Evolutionary conservation across 2,797 vertebrate genomes (phyloP).

Genomic region (Pipistrellus nathusii): DNA sequence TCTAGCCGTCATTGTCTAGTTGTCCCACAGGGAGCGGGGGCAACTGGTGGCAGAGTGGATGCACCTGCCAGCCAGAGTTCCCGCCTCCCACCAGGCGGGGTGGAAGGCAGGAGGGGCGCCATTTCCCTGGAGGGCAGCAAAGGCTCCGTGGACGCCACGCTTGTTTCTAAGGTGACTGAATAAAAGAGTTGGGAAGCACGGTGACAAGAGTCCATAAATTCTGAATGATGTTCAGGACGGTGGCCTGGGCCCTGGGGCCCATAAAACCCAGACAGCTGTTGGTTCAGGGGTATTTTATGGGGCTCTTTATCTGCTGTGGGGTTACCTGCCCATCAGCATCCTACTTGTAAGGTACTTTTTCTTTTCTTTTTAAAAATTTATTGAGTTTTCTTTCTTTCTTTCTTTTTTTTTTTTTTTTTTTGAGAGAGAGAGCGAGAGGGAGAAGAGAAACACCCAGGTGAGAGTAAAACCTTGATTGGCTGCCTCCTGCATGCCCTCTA

Average conservation of each 20-base stretch:
- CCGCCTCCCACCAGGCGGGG: background rate
- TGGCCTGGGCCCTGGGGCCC: background rate
- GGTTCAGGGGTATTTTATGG: background rate
- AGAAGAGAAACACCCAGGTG: background rate
- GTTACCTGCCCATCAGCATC: background rate
- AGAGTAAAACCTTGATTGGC: background rate
- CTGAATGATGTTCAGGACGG: constrained; percentile 59
- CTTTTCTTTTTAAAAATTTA: background rate
- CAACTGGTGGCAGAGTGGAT: too few relatives aligned
- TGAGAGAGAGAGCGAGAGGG: too few relatives aligned
- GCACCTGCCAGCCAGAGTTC: background rate
- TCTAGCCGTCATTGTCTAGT: background rate
- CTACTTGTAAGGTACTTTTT: background rate
- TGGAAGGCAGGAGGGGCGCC: background rate
- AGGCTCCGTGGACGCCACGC: background rate
- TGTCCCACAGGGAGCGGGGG: background rate
- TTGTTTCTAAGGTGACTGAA: constrained; percentile 30
- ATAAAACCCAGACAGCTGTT: constrained; percentile 62
- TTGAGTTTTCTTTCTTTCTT: background rate
- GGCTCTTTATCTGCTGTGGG: background rate
- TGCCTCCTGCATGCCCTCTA: background rate
- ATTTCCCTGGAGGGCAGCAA: background rate
- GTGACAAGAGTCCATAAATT: constrained; percentile 73
- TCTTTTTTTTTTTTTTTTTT: background rate
- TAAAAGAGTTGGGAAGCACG: constrained; percentile 52